A percentile compares a stretch with the other conserved stretches of the same genome.
These are phyloP conservation scores for Nycticorax nycticorax DNA, from an alignment of 2,113 vertebrate species.

Conservation along the genomic window DNA sequence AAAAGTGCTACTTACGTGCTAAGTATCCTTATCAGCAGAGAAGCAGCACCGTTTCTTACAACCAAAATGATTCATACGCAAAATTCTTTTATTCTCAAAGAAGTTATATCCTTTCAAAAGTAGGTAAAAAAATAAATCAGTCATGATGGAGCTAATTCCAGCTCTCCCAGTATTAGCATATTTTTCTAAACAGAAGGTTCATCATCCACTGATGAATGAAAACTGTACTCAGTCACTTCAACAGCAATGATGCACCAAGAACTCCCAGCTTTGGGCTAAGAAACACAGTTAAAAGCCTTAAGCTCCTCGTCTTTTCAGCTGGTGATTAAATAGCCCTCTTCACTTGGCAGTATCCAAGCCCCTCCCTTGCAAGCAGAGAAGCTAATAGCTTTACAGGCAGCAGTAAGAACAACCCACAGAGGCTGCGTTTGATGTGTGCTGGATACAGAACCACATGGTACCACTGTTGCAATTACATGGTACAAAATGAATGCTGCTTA, in stretches of 20 bases:
- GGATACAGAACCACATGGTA: not conserved
- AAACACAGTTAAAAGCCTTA: not conserved
- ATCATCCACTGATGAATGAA: not conserved
- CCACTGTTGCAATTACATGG: not conserved
- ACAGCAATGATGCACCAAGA: not conserved
- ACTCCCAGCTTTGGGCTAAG: not conserved
- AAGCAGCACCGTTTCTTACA: not conserved
- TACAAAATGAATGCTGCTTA: not conserved
- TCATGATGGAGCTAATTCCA: conserved; percentile 10
- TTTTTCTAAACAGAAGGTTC: not conserved
- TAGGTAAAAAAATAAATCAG: not conserved
- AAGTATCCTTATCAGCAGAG: conserved; percentile 35
- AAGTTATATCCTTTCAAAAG: not conserved
- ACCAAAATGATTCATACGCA: not conserved
- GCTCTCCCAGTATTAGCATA: not conserved
- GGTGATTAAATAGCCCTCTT: not conserved
- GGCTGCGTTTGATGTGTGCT: not conserved
- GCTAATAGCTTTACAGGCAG: not conserved
- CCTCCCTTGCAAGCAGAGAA: not conserved
- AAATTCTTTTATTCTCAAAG: not conserved
- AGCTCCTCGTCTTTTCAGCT: not conserved
- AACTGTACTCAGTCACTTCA: not conserved
- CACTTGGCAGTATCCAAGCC: not conserved
- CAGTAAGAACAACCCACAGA: not conserved
- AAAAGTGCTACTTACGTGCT: not conserved